These are phyloP conservation scores for Agonopterix subpropinquella DNA, from an alignment of 2,888 invertebrate genomes.

Conservation along the genomic window DNA sequence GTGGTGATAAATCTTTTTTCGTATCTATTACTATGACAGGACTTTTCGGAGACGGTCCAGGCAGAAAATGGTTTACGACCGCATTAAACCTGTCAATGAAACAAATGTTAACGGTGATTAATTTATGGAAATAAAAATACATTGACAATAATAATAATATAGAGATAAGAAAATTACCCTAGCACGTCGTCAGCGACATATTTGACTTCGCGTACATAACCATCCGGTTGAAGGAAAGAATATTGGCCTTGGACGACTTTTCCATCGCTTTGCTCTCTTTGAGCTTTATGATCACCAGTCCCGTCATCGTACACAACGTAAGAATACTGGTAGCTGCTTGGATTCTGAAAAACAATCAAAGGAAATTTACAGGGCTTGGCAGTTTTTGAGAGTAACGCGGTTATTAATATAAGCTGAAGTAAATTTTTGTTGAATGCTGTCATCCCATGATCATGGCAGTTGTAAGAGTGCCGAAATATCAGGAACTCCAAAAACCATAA, in stretches of 20 bases:
- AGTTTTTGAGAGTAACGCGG: no score
- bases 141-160: not conserved
- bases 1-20: conserved; percentile 14
- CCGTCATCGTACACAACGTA: conserved; percentile 72
- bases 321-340: conserved; percentile 56
- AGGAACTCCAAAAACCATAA: no score
- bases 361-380: not conserved
- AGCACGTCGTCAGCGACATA: conserved; percentile 70
- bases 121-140: no score
- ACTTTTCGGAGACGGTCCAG: conserved; percentile 15
- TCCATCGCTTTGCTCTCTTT: conserved; percentile 70
- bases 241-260: conserved; percentile 70
- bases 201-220: conserved; percentile 67
- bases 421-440: no score
- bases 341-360: conserved; percentile 27
- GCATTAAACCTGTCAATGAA: conserved; percentile 50
- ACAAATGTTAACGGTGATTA: not conserved
- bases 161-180: conserved; percentile 39
- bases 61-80: conserved; percentile 51
- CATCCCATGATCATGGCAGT: no score
- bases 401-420: no score
- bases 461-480: no score
- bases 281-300: conserved; percentile 72
- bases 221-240: conserved; percentile 72
- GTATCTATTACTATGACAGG: conserved; percentile 10